phyloP scores from a whole-genome alignment of 2,888 invertebrate species.

The Lithophane semibrunnea region DNA sequence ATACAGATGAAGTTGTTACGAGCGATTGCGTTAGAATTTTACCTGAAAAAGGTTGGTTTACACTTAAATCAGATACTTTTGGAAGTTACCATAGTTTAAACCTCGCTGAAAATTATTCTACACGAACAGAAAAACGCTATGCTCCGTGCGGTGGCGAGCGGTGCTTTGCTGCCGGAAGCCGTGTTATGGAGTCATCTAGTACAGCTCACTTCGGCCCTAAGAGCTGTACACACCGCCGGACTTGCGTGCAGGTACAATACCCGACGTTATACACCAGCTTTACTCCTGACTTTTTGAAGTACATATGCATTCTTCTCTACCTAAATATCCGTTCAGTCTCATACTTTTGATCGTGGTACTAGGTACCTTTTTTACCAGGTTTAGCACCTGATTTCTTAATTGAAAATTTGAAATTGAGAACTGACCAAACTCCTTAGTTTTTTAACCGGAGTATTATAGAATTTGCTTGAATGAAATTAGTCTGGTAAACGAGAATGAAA shows the following conservation, averaged over 20 bases:
- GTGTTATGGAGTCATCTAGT: constrained; percentile 98
- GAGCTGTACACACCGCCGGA: constrained; percentile 95
- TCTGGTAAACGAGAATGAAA: neutral
- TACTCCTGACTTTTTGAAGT: constrained; percentile 3
- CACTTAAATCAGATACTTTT: too few species aligned
- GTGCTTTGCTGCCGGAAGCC: constrained; percentile 95
- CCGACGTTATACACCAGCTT: constrained; percentile 8
- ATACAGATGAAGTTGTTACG: too few species aligned
- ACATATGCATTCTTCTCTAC: neutral
- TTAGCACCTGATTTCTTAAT: neutral
- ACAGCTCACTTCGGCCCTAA: constrained; percentile 97
- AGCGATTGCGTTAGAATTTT: too few species aligned
- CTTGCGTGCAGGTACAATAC: constrained; percentile 90
- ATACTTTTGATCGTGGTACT: neutral
- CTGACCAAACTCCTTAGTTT: neutral
- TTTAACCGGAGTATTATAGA: neutral
- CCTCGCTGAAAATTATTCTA: neutral
- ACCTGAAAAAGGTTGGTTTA: too few species aligned
- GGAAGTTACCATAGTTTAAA: too few species aligned
- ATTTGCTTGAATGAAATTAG: neutral
- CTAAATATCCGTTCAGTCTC: neutral
- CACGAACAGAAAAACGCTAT: constrained; percentile 93
- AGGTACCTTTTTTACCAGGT: neutral
- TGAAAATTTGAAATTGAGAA: neutral
- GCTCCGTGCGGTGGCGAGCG: constrained; percentile 93